Evolutionary conservation across 2,888 invertebrate species (phyloP), one percentile per base, ranked within the genome.

Genomic region (Thereva unica): DNA sequence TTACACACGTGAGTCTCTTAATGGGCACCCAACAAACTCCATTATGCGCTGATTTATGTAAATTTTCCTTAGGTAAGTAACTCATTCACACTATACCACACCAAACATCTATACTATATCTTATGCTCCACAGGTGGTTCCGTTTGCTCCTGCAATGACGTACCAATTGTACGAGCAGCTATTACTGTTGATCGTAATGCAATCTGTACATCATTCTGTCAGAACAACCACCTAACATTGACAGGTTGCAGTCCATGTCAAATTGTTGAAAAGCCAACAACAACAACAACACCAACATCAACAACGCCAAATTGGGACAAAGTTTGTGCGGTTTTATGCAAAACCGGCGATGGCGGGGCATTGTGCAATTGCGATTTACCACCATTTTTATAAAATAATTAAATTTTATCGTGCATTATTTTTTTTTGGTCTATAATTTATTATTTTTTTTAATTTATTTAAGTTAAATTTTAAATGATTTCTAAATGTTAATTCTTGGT

Each of bases 311-410:
- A 88, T 64, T 89, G 89, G 89, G 78, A 84, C 12, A 82, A 83
- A 64, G 85, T 89, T 85, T 90, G 90, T 79, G 82, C 83, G 73
- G 77, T 83, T 5, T 85, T 88, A 74, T 90, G 90, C 77, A 80
- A 84, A 44, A 84, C 85, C 74, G 89, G 89, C 2, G 86, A 88
- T 71, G 90, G 90, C 66, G 90, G 90, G n/a, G 85, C 86, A 37
- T 88, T 89, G 70, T 90, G 90, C 82, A 87, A 88, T 79, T 90
- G 90, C 78, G 88, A 90, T 79, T 82, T 88, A 65, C 82, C 86
- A 54, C 89, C 90, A 2, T 85, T 87, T 72, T 72, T 75, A 72
- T 75, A 61, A 73, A 6, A 41, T 12, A 8, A 55, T 41, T 41
- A 55, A 55, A 5, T 40, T 12, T 23, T 55, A 23, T 9, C 37